A percentile compares a stretch with the other conserved stretches of the same genome.
Conservation (phyloP, 2,888 invertebrate species). For the Sarcophaga subvicina region DNA sequence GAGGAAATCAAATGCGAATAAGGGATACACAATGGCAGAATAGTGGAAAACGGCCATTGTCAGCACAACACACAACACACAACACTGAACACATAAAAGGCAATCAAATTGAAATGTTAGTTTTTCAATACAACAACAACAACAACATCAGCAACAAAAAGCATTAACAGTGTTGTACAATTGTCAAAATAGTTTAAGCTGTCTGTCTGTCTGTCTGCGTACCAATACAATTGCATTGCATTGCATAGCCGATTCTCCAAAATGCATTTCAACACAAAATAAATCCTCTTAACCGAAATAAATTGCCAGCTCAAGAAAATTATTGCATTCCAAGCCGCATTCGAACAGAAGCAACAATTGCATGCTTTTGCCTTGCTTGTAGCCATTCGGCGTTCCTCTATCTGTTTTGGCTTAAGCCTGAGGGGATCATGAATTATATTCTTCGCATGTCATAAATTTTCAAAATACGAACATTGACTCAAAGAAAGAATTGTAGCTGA, state of each 20-base stretch:
- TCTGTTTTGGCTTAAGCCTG: slow-evolving; percentile 21
- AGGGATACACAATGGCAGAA: not conserved
- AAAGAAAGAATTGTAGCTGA: slow-evolving; percentile 9
- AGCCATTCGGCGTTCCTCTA: not conserved
- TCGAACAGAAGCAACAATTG: slow-evolving; percentile 27
- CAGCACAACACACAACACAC: not conserved
- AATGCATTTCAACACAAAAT: slow-evolving; percentile 12
- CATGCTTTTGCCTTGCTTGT: slow-evolving; percentile 3
- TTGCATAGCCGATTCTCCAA: not conserved
- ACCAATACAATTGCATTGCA: not conserved
- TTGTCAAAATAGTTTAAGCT: slow-evolving; percentile 53
- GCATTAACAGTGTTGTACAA: slow-evolving; percentile 37
- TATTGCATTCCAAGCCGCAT: no score
- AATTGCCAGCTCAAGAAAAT: no score
- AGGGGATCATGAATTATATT: slow-evolving; percentile 49
- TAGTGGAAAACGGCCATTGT: not conserved
- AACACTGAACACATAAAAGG: slow-evolving; percentile 28
- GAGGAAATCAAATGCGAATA: slow-evolving; percentile 25
- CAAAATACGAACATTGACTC: slow-evolving; percentile 35
- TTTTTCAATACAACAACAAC: slow-evolving; percentile 25
- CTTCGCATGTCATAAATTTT: slow-evolving; percentile 51
- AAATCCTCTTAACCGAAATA: slow-evolving; percentile 42
- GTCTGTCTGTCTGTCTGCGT: not conserved
- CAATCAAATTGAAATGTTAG: slow-evolving; percentile 57
- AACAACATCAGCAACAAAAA: not conserved